Evolutionary conservation across 2,797 vertebrate species (phyloP).

Genomic region (Argyrosomus regius): DNA sequence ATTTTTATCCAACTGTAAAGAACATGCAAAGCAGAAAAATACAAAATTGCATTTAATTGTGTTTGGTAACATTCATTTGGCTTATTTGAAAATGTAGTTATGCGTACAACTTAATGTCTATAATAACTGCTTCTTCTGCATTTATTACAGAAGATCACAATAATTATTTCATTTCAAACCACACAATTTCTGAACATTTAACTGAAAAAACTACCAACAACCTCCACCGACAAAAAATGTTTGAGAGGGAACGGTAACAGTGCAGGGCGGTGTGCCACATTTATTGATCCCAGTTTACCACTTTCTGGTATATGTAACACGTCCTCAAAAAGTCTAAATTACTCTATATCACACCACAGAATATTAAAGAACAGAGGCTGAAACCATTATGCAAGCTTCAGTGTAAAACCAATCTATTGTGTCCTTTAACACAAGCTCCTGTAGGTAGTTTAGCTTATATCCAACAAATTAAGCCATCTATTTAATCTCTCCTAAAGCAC

Average conservation of each 20-base stretch:
- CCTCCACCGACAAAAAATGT: not conserved
- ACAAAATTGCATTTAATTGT: constrained; percentile 29
- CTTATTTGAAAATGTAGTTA: not conserved
- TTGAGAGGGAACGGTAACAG: not conserved
- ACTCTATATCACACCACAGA: not conserved
- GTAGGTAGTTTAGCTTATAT: not conserved
- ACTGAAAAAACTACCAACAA: not conserved
- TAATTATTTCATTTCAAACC: not conserved
- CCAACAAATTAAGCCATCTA: not conserved
- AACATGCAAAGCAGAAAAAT: constrained; percentile 32
- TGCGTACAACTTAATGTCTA: constrained; percentile 11
- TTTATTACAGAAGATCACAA: not conserved
- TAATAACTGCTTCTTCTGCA: not conserved
- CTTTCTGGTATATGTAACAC: not conserved
- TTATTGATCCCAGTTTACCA: not conserved
- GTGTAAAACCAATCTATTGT: not conserved
- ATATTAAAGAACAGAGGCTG: not conserved
- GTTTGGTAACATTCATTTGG: constrained; percentile 3
- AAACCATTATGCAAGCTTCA: not conserved
- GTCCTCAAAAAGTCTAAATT: not conserved
- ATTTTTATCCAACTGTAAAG: constrained; percentile 31
- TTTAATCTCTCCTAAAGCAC: not conserved
- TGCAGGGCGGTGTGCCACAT: not conserved
- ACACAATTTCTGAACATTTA: not conserved
- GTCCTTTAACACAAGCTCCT: constrained; percentile 9